Percentiles rank a stretch among this genome's conserved stretches.
Conservation (phyloP, 1,140 invertebrate species). For the Zaprionus africanus region DNA sequence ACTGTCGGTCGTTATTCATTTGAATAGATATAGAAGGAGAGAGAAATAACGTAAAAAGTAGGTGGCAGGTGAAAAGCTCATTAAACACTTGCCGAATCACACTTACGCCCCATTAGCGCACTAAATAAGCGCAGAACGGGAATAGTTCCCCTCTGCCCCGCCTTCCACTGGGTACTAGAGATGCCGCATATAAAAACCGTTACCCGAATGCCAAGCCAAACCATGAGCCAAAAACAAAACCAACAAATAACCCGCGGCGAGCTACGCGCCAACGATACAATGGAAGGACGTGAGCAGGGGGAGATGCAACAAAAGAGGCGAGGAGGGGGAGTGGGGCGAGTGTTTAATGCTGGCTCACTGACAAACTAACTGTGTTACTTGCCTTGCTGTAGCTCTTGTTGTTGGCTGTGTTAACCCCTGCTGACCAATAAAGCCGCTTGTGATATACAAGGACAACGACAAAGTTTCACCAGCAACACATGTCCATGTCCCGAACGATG, state of each 20-base stretch:
- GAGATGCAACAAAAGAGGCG: background rate
- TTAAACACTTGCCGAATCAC: constrained; percentile 80
- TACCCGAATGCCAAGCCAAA: constrained; percentile 35
- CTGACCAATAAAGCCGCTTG: constrained; percentile 82
- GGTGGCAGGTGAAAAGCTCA: constrained; percentile 69
- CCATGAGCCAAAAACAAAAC: constrained; percentile 58
- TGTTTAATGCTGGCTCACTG: constrained; percentile 73
- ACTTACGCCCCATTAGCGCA: constrained; percentile 79
- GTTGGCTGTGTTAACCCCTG: constrained; percentile 66
- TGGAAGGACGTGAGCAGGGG: constrained; percentile 7
- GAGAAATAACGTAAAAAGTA: background rate
- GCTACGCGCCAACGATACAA: constrained; percentile 49
- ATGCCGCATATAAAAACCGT: constrained; percentile 27
- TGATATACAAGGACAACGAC: constrained; percentile 75
- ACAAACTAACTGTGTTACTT: constrained; percentile 65
- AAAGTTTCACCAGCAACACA: constrained; percentile 71
- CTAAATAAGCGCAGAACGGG: constrained; percentile 77
- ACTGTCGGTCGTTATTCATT: constrained; percentile 19
- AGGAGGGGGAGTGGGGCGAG: background rate
- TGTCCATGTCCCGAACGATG: constrained; percentile 40
- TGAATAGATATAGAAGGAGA: constrained; percentile 4
- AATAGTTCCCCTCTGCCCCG: constrained; percentile 3
- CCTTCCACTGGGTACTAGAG: background rate
- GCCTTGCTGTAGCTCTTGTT: constrained; percentile 23
- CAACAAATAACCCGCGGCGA: constrained; percentile 77